Base-by-base conservation (phyloP, 2,888 invertebrate genomes). In the Emmelina monodactyla region DNA sequence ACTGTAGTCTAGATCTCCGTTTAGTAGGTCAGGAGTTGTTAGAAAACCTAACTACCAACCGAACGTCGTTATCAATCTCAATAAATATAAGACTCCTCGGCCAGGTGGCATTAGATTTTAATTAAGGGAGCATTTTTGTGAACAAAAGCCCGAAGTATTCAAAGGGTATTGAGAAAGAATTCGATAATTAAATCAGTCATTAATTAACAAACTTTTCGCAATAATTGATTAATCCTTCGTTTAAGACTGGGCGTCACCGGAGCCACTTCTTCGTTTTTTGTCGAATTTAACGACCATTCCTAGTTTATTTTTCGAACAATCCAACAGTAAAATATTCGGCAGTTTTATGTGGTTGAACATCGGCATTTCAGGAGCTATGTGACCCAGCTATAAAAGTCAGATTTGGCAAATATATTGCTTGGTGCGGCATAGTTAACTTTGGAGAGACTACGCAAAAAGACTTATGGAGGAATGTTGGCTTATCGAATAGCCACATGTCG, bases 91-190 rank as follows among this genome's bases (percentile, higher is more conserved):
- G n/a, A n/a, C n/a, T 28, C 32, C 34, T 34, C 19, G 19, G 31
- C 35, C 25, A 40, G 40, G 33, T 40, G 31, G 41, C 41, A 46
- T 46, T 46, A 45, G 44, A 46, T 43, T 46, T 42, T 46, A 46
- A 48, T 46, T 45, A 48, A 43, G 42, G 37, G 28, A 37, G 46
- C 44, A 37, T 38, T 41, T 44, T 41, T 33, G 28, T 22, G 35
- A 37, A 35, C 38, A 44, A 45, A 44, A 46, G 46, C 41, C 41
- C 39, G 39, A 44, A 43, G 43, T 45, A 42, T 43, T 44, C 41
- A 39, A 41, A 37, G 33, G 35, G 39, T 34, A 31, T 41, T 42
- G 44, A 43, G 36, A 37, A 33, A 43, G 44, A 49, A 49, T 46
- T 42, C 40, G 38, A 41, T 48, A 29, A 29, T 29, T 29, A 29